Percentiles rank a stretch among this genome's conserved stretches.
phyloP scores from a whole-genome alignment of 2,113 vertebrate genomes.

The Erinaceus europaeus region DNA sequence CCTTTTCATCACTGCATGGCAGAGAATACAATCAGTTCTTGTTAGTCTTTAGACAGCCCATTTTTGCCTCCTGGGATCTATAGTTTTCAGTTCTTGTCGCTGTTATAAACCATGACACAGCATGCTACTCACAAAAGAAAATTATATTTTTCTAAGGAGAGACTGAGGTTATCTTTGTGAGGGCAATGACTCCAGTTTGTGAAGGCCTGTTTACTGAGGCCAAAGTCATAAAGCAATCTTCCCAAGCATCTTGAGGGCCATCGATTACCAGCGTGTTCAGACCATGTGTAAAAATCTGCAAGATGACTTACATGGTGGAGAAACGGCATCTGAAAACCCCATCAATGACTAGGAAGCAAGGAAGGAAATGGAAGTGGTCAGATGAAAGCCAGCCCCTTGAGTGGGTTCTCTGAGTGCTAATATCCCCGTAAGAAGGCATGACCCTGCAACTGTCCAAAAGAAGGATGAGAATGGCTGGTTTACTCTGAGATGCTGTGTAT shows the following conservation, averaged over 20 bases:
- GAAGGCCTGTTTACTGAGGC: constrained; percentile 69
- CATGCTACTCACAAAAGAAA: constrained; percentile 70
- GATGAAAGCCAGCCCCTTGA: constrained; percentile 52
- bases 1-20: constrained; percentile 59
- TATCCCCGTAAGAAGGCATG: constrained; percentile 27
- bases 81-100: constrained; percentile 33
- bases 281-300: constrained; percentile 41
- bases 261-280: constrained; percentile 46
- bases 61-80: constrained; percentile 38
- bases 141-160: constrained; percentile 68
- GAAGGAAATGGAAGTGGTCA: neutral
- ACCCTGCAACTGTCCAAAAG: constrained; percentile 29
- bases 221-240: constrained; percentile 69
- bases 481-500: constrained; percentile 8
- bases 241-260: constrained; percentile 43
- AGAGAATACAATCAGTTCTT: constrained; percentile 60
- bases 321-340: constrained; percentile 52
- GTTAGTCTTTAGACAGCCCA: constrained; percentile 24
- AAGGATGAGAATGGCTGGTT: constrained; percentile 21
- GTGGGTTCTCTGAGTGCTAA: constrained; percentile 47
- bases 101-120: constrained; percentile 56
- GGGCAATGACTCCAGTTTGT: constrained; percentile 26
- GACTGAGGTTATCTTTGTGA: constrained; percentile 43
- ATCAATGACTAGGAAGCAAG: constrained; percentile 50
- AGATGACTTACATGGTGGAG: constrained; percentile 31